Evolutionary conservation across 2,888 invertebrate species (phyloP).

Genomic region (Melitaea athalia): DNA sequence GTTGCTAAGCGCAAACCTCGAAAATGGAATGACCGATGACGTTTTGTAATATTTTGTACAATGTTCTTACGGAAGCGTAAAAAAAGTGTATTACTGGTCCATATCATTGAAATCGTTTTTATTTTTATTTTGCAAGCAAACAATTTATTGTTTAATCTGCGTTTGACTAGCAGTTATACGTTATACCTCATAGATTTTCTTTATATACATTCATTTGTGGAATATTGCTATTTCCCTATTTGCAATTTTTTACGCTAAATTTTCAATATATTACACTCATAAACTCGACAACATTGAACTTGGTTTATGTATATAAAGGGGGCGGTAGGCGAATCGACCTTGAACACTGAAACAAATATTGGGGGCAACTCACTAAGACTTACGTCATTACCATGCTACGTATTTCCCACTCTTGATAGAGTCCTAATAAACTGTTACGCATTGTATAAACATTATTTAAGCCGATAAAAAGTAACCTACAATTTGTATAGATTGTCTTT

Average conservation of each 20-base stretch:
- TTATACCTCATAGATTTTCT: too few species aligned
- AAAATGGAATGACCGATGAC: too few species aligned
- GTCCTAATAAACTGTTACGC: constrained; percentile 12
- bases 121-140: too few species aligned
- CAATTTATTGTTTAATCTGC: too few species aligned
- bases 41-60: too few species aligned
- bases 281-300: constrained; percentile 41
- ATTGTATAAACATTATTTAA: not conserved
- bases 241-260: constrained; percentile 23
- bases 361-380: constrained; percentile 41
- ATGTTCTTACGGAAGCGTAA: too few species aligned
- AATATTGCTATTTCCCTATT: constrained; percentile 2
- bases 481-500: not conserved
- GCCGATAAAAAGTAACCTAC: not conserved
- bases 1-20: too few species aligned
- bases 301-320: constrained; percentile 37
- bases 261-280: constrained; percentile 32
- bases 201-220: too few species aligned
- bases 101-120: too few species aligned
- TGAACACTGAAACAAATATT: constrained; percentile 60
- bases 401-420: constrained; percentile 15
- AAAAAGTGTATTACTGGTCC: too few species aligned
- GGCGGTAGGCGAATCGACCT: constrained; percentile 49
- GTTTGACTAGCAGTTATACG: too few species aligned
- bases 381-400: constrained; percentile 40